Evolutionary conservation across 2,797 vertebrate species (phyloP), one percentile per base, ranked within the genome.

Genomic region (Alosa sapidissima): DNA sequence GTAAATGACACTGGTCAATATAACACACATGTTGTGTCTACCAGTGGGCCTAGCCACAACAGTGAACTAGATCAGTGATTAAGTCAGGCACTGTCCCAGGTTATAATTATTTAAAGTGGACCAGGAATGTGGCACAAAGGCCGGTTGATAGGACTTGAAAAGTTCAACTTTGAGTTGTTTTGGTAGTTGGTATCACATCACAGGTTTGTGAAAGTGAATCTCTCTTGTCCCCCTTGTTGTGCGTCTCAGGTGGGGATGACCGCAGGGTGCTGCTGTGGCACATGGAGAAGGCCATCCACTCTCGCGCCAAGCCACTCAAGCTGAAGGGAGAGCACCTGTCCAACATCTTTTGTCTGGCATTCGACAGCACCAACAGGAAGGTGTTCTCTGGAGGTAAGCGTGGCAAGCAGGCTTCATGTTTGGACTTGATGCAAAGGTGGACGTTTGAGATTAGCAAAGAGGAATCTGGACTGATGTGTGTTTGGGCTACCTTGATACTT

Each of bases 261-360:
- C 97, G 98, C 1, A 93, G 98, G 2, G 98, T 99, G 83, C 94
- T 99, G n/a, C 94, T 99, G 83, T 99, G 98, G 98, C 96, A 98
- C 89, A 97, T 99, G 97, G 98, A 99, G 90, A 93, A 98, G 94
- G 96, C 97, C 85, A 96, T 99, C 91, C 97, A 99, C 51, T 94
- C 96, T 24, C 97, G 95, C 84, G 94, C 98, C 85, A 98, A 98
- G 89, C 98, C 98, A 5, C 90, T 98, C 88, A 98, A 98, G 72
- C 94, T 99, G 91, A 99, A 98, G 93, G 98, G 98, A 24, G 98
- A 99, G 52, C 98, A 99, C 91, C 96, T 98, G 88, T 99, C 98
- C 75, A 99, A 99, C 91, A 99, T 99, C 92, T 99, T 99, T 94
- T 99, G 98, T 89, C 93, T 99, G n/a, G 98, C 98, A 84, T 99